A percentile compares a stretch with the other conserved stretches of the same genome.
Conservation (phyloP, 2,113 vertebrate genomes). For the Corvus cornix region DNA sequence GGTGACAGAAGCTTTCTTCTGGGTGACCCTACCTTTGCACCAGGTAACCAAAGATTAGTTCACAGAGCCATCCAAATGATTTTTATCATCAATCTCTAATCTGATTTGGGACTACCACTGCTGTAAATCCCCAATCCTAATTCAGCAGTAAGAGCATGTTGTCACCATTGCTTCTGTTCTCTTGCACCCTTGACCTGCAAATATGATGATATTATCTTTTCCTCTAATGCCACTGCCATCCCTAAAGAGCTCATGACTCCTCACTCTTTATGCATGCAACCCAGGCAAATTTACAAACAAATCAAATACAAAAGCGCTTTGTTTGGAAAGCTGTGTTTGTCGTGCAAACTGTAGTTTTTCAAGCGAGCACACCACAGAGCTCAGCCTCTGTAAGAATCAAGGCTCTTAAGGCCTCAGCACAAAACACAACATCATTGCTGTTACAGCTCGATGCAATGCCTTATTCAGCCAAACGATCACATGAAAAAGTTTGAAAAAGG, state of each 20-base stretch:
- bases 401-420: background rate
- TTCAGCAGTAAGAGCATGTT: background rate
- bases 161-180: background rate
- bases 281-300: constrained; percentile 14
- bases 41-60: background rate
- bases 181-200: background rate
- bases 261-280: background rate
- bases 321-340: constrained; percentile 44
- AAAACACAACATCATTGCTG: background rate
- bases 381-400: constrained; percentile 32
- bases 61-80: background rate
- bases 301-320: constrained; percentile 21
- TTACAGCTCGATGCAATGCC: background rate
- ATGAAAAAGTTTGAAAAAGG: background rate
- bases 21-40: background rate
- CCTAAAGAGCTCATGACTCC: background rate
- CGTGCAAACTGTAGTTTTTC: background rate
- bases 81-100: background rate
- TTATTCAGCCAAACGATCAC: background rate
- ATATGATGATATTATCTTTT: background rate
- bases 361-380: background rate
- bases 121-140: background rate
- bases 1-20: background rate
- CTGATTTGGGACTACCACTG: background rate
- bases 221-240: background rate